phyloP scores from a whole-genome alignment of 2,888 invertebrate genomes.

The Conops quadrifasciatus region DNA sequence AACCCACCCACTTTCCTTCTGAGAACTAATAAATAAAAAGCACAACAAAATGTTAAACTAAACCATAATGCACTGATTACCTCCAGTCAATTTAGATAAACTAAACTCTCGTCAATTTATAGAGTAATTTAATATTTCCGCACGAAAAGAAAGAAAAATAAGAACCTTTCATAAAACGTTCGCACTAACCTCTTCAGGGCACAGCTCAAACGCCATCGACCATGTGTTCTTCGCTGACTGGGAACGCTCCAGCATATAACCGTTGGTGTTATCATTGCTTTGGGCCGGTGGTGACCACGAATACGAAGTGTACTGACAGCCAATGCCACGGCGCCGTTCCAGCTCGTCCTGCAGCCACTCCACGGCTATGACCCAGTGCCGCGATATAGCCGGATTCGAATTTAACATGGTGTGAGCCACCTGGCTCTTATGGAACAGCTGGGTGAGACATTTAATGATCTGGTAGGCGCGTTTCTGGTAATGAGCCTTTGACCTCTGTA shows the following conservation, averaged over 20 bases:
- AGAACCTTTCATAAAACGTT: neutral
- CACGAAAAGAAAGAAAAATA: no score
- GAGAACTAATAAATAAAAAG: no score
- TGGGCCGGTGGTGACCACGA: slow-evolving; percentile 95
- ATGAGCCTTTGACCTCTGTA: slow-evolving; percentile 89
- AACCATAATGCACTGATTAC: no score
- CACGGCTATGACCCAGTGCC: slow-evolving; percentile 88
- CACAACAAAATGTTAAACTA: no score
- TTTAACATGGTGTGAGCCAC: slow-evolving; percentile 82
- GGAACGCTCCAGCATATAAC: slow-evolving; percentile 92
- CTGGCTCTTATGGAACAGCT: slow-evolving; percentile 85
- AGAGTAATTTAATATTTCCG: no score
- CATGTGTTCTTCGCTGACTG: slow-evolving; percentile 91
- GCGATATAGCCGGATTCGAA: slow-evolving; percentile 79
- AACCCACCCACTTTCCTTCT: no score
- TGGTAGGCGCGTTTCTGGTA: slow-evolving; percentile 97
- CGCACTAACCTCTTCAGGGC: slow-evolving; percentile 72
- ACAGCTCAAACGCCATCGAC: slow-evolving; percentile 78
- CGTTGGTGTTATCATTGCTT: slow-evolving; percentile 94
- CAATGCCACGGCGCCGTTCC: slow-evolving; percentile 72
- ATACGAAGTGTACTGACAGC: slow-evolving; percentile 77
- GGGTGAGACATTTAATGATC: slow-evolving; percentile 94
- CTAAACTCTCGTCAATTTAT: no score
- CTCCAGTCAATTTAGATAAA: no score
- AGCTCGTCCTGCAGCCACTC: slow-evolving; percentile 96